Evolutionary conservation across 2,113 vertebrate species (phyloP), one percentile per base, ranked within the genome.

Genomic region (Nothobranchius kuhntae): DNA sequence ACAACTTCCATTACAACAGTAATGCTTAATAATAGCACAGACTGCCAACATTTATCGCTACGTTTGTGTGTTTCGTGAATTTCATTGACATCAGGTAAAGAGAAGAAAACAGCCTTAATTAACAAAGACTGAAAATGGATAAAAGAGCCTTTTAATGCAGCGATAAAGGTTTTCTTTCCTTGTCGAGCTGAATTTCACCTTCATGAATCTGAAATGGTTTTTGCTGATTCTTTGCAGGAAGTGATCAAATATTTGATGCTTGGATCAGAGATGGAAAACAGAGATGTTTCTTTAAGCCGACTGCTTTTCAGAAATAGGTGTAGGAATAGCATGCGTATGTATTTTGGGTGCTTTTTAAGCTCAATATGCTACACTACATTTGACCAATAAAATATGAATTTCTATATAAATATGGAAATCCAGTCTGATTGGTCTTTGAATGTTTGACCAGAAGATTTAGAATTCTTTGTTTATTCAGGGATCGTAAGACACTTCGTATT

Each of bases 221-320:
- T 7, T 70, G 35, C 40, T 65, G 36, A 7, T 40, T 38, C 24
- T 46, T 68, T 55, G 48, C 35, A 59, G 35, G 54, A 78, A 73
- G 48, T 38, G 40, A 66, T 60, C n/a, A 56, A 51, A 53, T 55
- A 40, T 61, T 48, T 44, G 47, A 14, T 48, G n/a, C 51, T 13
- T 17, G 44, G 47, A 51, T 57, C 40, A 58, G 8, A 57, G 57
- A 67, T 61, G 46, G 42, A 38, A 40, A 40, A 40, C 36, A 30
- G 40, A 54, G 69, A 80, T 62, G 42, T 54, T 58, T 40, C 47
- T 77, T 80, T 55, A 61, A 65, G 53, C 10, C 10, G 42, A 65
- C 13, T 60, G 44, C 72, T 76, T 61, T 69, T 64, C 52, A 71
- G 77, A 52, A 76, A 61, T 56, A 50, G 55, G 24, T 21, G 21